A percentile compares a stretch with the other conserved stretches of the same genome.
Conservation (phyloP, 2,888 invertebrate genomes). For the Mythimna albipuncta region DNA sequence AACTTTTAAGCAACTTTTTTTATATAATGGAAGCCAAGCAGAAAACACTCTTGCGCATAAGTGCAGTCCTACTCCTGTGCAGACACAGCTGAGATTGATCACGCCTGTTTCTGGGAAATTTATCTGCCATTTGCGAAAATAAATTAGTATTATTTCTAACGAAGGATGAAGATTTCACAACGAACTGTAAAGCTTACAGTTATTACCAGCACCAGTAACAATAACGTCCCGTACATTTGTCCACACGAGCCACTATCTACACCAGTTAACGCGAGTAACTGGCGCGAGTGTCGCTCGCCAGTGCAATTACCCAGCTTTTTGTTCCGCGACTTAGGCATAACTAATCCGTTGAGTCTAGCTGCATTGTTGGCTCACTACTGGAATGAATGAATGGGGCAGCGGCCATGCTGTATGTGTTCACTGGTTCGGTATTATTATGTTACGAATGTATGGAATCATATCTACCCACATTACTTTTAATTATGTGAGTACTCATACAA, state of each 20-base stretch:
- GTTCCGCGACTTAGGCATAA: conserved; percentile 55
- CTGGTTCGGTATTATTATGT: conserved; percentile 13
- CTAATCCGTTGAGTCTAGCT: conserved; percentile 58
- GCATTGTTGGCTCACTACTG: conserved; percentile 51
- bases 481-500: background rate
- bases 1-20: no score
- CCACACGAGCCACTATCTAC: conserved; percentile 43
- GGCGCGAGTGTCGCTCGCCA: conserved; percentile 41
- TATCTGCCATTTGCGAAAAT: no score
- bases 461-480: background rate
- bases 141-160: no score
- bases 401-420: conserved; percentile 3
- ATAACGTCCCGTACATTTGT: conserved; percentile 20
- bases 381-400: conserved; percentile 34
- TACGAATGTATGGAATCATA: background rate
- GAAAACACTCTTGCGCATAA: no score
- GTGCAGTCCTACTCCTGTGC: no score
- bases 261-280: conserved; percentile 44
- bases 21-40: no score
- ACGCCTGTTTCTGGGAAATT: no score
- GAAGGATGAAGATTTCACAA: background rate
- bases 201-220: background rate
- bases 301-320: conserved; percentile 60
- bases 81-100: no score
- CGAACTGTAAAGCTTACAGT: conserved; percentile 10